Base-by-base conservation (phyloP, 2,797 vertebrate genomes). In the Sciurus carolinensis region DNA sequence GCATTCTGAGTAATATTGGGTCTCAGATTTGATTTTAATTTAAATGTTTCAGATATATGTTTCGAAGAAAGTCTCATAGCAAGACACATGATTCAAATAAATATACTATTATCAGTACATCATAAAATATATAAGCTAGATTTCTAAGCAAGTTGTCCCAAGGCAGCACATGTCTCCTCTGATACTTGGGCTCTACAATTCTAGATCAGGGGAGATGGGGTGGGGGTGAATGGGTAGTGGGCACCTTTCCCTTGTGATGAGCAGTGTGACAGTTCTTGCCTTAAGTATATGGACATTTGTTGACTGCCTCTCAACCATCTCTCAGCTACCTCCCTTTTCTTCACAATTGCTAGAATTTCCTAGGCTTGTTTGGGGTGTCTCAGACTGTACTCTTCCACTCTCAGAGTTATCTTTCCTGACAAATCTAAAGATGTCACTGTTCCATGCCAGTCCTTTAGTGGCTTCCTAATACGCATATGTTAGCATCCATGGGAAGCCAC, bases 21-120 rank as follows among this genome's bases (percentile, higher is more conserved):
- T 71, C 81, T 30, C 64, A 54, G 17, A 80, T 12, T 69, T 94
- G 17, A 87, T 50, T 89, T 93, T 91, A 83, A 94, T 52, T 83
- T 91, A 91, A 90, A 90, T 57, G 64, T 84, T 24, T 52, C 42
- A 47, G 72, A 81, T 88, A 90, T 36, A 4, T 17, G 72, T 76
- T 91, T 94, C 18, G 87, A 97, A 96, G 50, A 24, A 0, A 54
- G 57, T 13, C 57, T 20, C 42, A 69, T 3, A 69, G 30, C 96
- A 82, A 95, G 42, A 28, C 26, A 72, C 20, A 75, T n/a, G 24
- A 36, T 18, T 93, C 47, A 95, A 80, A 92, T 33, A 92, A 62
- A 52, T 86, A 84, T 52, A 75, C 50, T 59, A 10, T 72, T 91
- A 75, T 47, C 22, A 81, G n/a, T 30, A 81, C 59, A 47, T 84